phyloP scores from a whole-genome alignment of 92 coral and sea anemone species.

The Epizoanthus scotinus region DNA sequence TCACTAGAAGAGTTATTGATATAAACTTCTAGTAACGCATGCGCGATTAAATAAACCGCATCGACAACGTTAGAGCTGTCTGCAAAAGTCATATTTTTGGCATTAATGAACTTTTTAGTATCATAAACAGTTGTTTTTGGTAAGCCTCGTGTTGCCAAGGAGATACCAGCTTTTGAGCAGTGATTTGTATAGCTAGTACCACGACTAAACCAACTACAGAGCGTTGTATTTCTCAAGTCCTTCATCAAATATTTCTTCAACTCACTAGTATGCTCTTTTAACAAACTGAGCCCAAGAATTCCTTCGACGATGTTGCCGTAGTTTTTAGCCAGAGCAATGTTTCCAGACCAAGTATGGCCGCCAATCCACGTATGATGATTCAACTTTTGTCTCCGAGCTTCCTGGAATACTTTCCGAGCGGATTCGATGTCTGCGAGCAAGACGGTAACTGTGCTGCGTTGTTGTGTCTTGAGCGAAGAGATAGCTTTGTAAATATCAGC shows the following conservation, averaged over 20 bases:
- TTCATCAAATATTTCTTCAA: constrained; percentile 29
- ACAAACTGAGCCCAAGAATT: constrained; percentile 52
- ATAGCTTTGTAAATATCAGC: constrained; percentile 42
- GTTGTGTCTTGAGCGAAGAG: constrained; percentile 31
- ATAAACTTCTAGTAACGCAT: neutral
- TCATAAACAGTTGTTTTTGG: neutral
- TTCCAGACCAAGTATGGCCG: constrained; percentile 48
- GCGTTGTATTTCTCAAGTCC: neutral
- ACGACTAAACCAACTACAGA: constrained; percentile 3
- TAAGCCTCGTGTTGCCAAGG: neutral
- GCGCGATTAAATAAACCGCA: constrained; percentile 7
- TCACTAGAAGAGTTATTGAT: neutral
- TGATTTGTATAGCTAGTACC: constrained; percentile 1
- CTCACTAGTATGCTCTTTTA: constrained; percentile 29
- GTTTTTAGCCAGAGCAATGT: constrained; percentile 3
- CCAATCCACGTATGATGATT: constrained; percentile 82
- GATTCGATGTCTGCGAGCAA: constrained; percentile 55
- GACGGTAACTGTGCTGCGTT: constrained; percentile 54
- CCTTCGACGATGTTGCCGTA: constrained; percentile 71
- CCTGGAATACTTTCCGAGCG: constrained; percentile 54
- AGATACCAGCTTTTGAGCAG: neutral
- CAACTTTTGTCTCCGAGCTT: constrained; percentile 69
- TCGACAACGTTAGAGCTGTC: constrained; percentile 27
- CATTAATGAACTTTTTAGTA: neutral
- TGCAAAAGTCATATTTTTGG: neutral